These are phyloP conservation scores for Neostethus bicornis DNA, from an alignment of 2,797 vertebrate genomes.

Conservation along the genomic window DNA sequence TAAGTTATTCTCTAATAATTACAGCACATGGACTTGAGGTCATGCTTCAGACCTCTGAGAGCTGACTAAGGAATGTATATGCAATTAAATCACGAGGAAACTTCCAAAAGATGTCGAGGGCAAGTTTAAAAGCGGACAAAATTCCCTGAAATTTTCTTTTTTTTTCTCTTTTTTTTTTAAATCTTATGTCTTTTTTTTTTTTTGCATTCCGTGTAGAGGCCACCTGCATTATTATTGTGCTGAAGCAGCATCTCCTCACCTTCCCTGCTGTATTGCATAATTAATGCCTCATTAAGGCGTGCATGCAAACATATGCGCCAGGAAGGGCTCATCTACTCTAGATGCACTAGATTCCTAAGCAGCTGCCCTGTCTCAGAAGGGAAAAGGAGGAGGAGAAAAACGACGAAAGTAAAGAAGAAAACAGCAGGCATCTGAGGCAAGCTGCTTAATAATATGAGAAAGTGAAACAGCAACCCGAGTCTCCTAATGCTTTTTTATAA, in stretches of 20 bases:
- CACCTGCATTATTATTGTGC: slow-evolving; percentile 66
- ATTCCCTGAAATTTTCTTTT: slow-evolving; percentile 50
- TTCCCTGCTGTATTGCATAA: slow-evolving; percentile 70
- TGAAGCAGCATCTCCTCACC: slow-evolving; percentile 65
- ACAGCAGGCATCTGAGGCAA: slow-evolving; percentile 8
- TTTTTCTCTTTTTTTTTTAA: slow-evolving; percentile 26
- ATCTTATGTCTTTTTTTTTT: slow-evolving; percentile 6
- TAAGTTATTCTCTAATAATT: slow-evolving; percentile 54
- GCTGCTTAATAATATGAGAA: slow-evolving; percentile 10
- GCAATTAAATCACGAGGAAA: slow-evolving; percentile 19
- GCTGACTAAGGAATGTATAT: slow-evolving; percentile 57
- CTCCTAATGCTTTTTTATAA: slow-evolving; percentile 46
- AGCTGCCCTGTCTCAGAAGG: slow-evolving; percentile 61
- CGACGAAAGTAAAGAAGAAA: slow-evolving; percentile 20
- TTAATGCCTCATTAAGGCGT: slow-evolving; percentile 79
- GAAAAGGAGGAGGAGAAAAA: slow-evolving; percentile 21
- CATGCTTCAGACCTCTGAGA: slow-evolving; percentile 39
- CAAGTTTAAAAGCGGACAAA: slow-evolving; percentile 56
- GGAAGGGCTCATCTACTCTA: slow-evolving; percentile 67
- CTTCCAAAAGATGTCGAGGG: slow-evolving; percentile 52
- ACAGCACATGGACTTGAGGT: slow-evolving; percentile 43
- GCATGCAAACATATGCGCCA: slow-evolving; percentile 68
- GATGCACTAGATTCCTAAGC: slow-evolving; percentile 67
- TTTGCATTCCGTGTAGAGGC: slow-evolving; percentile 37
- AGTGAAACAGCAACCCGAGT: slow-evolving; percentile 27